Percentiles rank a stretch among this genome's conserved stretches.
Conservation (phyloP, 2,797 vertebrate species). For the Mycteria americana region DNA sequence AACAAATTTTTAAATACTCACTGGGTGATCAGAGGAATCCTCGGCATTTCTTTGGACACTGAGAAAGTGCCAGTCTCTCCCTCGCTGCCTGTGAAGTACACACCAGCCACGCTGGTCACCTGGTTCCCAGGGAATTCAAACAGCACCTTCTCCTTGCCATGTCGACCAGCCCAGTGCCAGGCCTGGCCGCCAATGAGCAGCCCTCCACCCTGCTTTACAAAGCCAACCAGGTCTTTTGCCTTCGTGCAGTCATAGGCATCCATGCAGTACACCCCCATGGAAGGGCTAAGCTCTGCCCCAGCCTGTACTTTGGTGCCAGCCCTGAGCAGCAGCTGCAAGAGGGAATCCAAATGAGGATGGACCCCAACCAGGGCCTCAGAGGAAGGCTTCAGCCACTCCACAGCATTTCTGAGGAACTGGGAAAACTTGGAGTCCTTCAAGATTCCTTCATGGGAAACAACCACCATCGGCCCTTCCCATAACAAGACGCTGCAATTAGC, state of each 20-base stretch:
- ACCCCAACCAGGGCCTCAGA: constrained; percentile 58
- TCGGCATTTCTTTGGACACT: neutral
- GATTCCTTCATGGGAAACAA: neutral
- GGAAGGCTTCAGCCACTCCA: no score
- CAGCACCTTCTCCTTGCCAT: constrained; percentile 58
- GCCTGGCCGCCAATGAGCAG: constrained; percentile 76
- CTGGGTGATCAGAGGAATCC: neutral
- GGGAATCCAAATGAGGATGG: constrained; percentile 27
- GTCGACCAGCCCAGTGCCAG: constrained; percentile 70
- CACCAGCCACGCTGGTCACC: neutral
- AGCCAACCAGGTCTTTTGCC: constrained; percentile 55
- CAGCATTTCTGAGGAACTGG: no score
- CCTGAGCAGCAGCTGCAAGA: constrained; percentile 55
- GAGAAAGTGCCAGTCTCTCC: neutral
- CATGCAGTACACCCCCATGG: constrained; percentile 69
- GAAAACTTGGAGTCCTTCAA: no score
- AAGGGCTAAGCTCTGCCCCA: constrained; percentile 12
- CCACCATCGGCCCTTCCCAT: neutral
- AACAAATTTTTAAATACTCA: neutral
- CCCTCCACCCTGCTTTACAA: constrained; percentile 69
- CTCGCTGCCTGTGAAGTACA: neutral
- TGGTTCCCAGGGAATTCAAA: neutral
- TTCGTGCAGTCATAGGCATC: constrained; percentile 54
- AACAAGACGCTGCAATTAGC: constrained; percentile 82
- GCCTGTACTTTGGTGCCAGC: constrained; percentile 37